These are phyloP conservation scores for Bolinopsis microptera DNA, from an alignment of 37 sponge, comb jelly and placozoan genomes.

Conservation along the genomic window DNA sequence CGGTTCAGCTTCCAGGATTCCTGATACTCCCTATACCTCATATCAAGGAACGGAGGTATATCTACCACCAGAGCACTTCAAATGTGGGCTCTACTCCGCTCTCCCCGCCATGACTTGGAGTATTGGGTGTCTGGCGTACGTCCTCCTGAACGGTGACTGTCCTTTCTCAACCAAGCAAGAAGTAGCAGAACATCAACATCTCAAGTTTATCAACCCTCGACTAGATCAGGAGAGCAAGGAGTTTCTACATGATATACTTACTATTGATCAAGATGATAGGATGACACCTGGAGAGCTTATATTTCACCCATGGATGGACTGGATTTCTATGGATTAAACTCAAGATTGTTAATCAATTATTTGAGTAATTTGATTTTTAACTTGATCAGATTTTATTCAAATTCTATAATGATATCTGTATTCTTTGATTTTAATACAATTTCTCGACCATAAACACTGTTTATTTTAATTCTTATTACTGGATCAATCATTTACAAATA, in stretches of 20 bases:
- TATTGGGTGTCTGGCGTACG: slow-evolving; percentile 56
- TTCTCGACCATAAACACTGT: too few relatives aligned
- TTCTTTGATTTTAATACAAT: too few relatives aligned
- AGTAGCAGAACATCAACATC: background rate
- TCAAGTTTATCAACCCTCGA: background rate
- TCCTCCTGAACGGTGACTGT: slow-evolving; percentile 61
- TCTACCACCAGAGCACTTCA: slow-evolving; percentile 4
- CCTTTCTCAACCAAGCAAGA: background rate
- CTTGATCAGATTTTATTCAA: too few relatives aligned
- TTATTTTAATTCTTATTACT: too few relatives aligned
- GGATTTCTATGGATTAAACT: too few relatives aligned
- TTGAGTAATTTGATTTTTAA: too few relatives aligned
- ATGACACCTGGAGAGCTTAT: slow-evolving; percentile 21
- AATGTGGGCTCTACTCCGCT: too few relatives aligned
- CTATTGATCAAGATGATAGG: background rate
- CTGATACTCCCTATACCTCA: background rate
- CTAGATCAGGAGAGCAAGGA: background rate
- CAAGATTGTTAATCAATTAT: too few relatives aligned
- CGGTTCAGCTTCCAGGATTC: slow-evolving; percentile 22
- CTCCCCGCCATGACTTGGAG: too few relatives aligned
- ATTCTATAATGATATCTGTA: too few relatives aligned
- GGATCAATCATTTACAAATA: too few relatives aligned
- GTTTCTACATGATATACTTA: background rate
- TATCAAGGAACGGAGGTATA: slow-evolving; percentile 29
- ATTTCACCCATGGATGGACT: slow-evolving; percentile 39